phyloP scores from a whole-genome alignment of 2,113 vertebrate species.

The Tursiops truncatus region DNA sequence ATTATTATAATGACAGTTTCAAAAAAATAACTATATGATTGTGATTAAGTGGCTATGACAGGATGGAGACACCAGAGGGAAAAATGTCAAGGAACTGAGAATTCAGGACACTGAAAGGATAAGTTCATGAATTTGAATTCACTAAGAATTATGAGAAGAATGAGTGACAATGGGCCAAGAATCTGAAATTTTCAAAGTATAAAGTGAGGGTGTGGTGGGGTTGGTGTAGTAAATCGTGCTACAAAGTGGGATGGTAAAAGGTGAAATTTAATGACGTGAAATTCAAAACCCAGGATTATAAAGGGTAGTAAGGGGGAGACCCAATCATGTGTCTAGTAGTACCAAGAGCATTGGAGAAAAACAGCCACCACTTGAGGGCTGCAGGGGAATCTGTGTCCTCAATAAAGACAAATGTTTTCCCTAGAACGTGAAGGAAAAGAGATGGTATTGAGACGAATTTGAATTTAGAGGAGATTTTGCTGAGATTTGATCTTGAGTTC shows the following conservation, averaged over 20 bases:
- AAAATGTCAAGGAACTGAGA: neutral
- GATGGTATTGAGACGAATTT: neutral
- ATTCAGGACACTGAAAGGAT: neutral
- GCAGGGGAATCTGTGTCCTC: neutral
- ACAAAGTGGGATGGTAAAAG: neutral
- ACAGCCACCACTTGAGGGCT: neutral
- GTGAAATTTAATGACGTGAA: neutral
- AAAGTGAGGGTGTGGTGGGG: fast-evolving
- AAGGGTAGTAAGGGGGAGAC: neutral
- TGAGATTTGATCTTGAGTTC: neutral
- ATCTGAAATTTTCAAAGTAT: neutral
- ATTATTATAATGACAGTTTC: neutral
- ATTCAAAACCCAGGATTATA: neutral
- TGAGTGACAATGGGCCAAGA: neutral
- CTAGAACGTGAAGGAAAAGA: neutral
- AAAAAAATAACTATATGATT: neutral
- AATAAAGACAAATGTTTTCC: neutral
- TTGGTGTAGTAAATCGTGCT: neutral
- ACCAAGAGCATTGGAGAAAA: neutral
- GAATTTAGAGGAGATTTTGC: neutral
- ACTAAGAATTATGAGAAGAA: neutral
- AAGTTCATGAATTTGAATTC: neutral
- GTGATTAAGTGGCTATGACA: neutral
- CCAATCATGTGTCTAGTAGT: neutral
- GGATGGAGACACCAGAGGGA: neutral